Evolutionary conservation across 2,888 invertebrate genomes (phyloP), one percentile per base, ranked within the genome.

Genomic region (Stenotaenia linearis): DNA sequence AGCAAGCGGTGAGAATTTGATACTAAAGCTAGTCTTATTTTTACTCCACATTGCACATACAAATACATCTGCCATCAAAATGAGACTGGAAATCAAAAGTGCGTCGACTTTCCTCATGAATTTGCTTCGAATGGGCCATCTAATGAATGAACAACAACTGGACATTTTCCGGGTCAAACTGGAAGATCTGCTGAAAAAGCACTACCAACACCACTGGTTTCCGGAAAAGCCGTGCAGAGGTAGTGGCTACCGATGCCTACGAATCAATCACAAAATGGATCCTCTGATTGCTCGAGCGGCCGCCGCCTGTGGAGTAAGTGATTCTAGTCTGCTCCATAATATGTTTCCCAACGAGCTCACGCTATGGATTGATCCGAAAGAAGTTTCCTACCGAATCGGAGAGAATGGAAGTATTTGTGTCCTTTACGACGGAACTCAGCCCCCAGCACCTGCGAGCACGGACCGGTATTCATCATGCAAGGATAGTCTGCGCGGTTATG

Each of bases 331-430:
- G 82, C 87, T 91, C 80, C 89, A 89, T 82, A 86, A 84, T 77
- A 83, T 89, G 80, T 89, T 92, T 82, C 92, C 92, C 30, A 88
- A 89, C 83, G 92, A 92, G 86, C 88, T 92, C 18, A 92, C 92
- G 35, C 89, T 92, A 86, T 92, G 92, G 92, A 91, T 92, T 82
- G 92, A 92, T 85, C 92, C 92, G 1, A 88, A 88, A 83, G 92
- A 92, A 87, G 92, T 92, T 9, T 89, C 90, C 12, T 91, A 90
- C 85, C 86, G 91, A 83, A 90, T 91, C 83, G 90, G 90, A 28
- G 90, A 91, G 84, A 90, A 90, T 83, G 90, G 90, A 28, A 90
- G 90, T 82, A 90, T 90, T 82, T 90, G 90, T 82, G 88, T 90
- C 0, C 85, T 90, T 9, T 90, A 88, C 84, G 88, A 89, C 82